Conservation (phyloP, 2,113 vertebrate species). For the Alosa alosa region DNA sequence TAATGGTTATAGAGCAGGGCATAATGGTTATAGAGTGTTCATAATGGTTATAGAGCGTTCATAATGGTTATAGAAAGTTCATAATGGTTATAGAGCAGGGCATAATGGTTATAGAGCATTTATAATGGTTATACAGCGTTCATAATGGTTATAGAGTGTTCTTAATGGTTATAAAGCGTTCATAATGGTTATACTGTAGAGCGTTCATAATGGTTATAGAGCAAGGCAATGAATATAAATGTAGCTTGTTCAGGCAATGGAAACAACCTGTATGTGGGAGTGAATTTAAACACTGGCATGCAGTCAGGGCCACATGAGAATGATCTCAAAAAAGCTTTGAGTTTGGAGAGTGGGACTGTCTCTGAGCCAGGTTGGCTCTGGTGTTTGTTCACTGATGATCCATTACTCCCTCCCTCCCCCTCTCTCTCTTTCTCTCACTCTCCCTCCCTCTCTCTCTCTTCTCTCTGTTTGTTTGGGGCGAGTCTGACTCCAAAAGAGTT, state of each 20-base stretch:
- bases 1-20: too few relatives aligned
- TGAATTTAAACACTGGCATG: background rate
- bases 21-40: too few relatives aligned
- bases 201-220: too few relatives aligned
- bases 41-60: too few relatives aligned
- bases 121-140: too few relatives aligned
- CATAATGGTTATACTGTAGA: too few relatives aligned
- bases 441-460: background rate
- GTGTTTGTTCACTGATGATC: slow-evolving; percentile 2
- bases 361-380: background rate
- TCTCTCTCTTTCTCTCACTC: background rate
- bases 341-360: background rate
- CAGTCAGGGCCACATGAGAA: slow-evolving; percentile 40
- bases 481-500: background rate
- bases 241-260: background rate
- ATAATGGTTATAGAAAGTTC: too few relatives aligned
- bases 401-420: background rate
- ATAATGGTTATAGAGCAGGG: too few relatives aligned
- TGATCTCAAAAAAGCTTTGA: slow-evolving; percentile 36
- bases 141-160: too few relatives aligned
- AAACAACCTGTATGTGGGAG: background rate
- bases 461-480: background rate
- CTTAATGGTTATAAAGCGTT: too few relatives aligned
- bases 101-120: too few relatives aligned
- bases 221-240: background rate